Evolutionary conservation across 2,888 invertebrate genomes (phyloP).

Genomic region (Molanna angustata): DNA sequence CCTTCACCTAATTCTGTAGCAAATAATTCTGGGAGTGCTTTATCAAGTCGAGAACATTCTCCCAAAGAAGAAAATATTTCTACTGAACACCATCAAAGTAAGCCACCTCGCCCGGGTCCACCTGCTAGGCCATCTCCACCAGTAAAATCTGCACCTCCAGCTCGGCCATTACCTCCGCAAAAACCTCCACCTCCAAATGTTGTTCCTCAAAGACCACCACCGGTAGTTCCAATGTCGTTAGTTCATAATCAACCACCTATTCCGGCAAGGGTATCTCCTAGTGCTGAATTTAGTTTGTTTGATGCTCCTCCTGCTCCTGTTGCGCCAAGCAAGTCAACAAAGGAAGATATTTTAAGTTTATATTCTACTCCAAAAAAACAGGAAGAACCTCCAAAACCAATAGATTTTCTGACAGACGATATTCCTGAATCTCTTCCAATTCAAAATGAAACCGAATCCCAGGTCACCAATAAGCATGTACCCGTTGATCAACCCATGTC

Average conservation of each 20-base stretch:
- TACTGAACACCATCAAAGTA: slow-evolving; percentile 49
- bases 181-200: slow-evolving; percentile 48
- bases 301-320: slow-evolving; percentile 56
- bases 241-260: slow-evolving; percentile 32
- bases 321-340: slow-evolving; percentile 50
- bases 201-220: slow-evolving; percentile 40
- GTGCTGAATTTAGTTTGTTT: slow-evolving; percentile 55
- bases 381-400: slow-evolving; percentile 42
- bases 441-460: slow-evolving; percentile 32
- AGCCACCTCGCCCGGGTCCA: slow-evolving; percentile 41
- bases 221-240: slow-evolving; percentile 37
- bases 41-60: slow-evolving; percentile 39
- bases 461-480: slow-evolving; percentile 18
- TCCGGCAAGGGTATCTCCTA: slow-evolving; percentile 30
- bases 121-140: slow-evolving; percentile 44
- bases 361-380: slow-evolving; percentile 51
- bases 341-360: slow-evolving; percentile 59
- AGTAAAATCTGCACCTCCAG: slow-evolving; percentile 50
- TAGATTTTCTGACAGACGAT: slow-evolving; percentile 60
- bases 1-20: slow-evolving; percentile 34
- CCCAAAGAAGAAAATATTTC: slow-evolving; percentile 35
- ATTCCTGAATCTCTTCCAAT: slow-evolving; percentile 41
- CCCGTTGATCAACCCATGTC: slow-evolving; percentile 31
- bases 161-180: slow-evolving; percentile 48
- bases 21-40: slow-evolving; percentile 30